Evolutionary conservation across 1,140 invertebrate species (phyloP).

Genomic region (Drosophila paulistorum): DNA sequence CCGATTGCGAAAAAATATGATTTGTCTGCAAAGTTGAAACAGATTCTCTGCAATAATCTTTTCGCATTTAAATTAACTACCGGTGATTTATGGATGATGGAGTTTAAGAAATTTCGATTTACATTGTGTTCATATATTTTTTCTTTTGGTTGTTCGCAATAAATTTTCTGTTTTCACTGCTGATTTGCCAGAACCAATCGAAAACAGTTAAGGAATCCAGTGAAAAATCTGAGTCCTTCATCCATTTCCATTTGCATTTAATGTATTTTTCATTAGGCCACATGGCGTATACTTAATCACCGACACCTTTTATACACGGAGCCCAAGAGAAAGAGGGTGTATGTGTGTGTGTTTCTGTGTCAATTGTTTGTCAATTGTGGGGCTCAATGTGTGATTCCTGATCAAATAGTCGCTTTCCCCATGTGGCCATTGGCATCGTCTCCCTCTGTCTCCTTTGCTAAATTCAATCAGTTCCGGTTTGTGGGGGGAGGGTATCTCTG

Average conservation of each 20-base stretch:
- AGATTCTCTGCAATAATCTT: conserved; percentile 32
- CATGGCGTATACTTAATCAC: conserved; percentile 53
- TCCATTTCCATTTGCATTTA: conserved; percentile 34
- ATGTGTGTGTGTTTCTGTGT: background rate
- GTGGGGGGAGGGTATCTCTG: background rate
- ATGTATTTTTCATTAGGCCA: conserved; percentile 42
- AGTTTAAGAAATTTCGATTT: background rate
- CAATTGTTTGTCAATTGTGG: conserved; percentile 33
- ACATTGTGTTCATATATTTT: background rate
- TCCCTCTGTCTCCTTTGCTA: conserved; percentile 16
- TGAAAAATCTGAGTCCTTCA: conserved; percentile 3
- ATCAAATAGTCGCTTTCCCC: conserved; percentile 40
- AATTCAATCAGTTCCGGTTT: conserved; percentile 49
- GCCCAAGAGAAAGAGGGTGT: background rate
- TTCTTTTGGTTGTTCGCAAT: background rate
- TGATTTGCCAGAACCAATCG: background rate
- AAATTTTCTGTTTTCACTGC: background rate
- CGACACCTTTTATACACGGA: conserved; percentile 11
- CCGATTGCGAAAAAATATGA: conserved; percentile 21
- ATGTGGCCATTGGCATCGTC: background rate
- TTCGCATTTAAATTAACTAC: conserved; percentile 33
- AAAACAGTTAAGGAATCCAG: background rate
- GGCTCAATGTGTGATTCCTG: conserved; percentile 30
- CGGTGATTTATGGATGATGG: conserved; percentile 18
- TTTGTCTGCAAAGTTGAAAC: conserved; percentile 56